A percentile compares a stretch with the other conserved stretches of the same genome.
These are phyloP conservation scores for Sesia bembeciformis DNA, from an alignment of 2,888 invertebrate genomes.

Conservation along the genomic window DNA sequence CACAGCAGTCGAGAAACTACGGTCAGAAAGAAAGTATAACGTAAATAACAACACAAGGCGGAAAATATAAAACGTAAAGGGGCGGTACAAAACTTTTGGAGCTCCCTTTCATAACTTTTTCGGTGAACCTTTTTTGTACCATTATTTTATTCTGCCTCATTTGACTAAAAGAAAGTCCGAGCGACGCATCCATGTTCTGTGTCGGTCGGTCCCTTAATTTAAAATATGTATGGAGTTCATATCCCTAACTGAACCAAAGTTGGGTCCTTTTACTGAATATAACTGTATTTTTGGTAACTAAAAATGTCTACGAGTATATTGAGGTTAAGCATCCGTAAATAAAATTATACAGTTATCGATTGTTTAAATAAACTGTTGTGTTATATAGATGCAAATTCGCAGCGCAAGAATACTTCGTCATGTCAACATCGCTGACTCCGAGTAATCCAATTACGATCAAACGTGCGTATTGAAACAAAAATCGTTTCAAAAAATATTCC, in stretches of 20 bases:
- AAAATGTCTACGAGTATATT: no score
- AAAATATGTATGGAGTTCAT: constrained; percentile 58
- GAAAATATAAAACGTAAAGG: constrained; percentile 57
- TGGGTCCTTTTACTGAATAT: no score
- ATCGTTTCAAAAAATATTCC: no score
- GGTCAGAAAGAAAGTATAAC: constrained; percentile 57
- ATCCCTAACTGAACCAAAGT: constrained; percentile 22
- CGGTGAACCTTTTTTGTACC: constrained; percentile 58
- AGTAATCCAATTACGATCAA: no score
- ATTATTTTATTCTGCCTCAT: constrained; percentile 69
- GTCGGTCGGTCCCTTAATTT: constrained; percentile 52
- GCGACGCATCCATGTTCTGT: constrained; percentile 46
- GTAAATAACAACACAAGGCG: constrained; percentile 55
- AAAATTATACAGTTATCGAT: no score
- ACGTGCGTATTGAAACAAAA: no score
- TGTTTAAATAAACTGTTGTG: no score
- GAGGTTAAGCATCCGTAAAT: no score
- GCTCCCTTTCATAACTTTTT: constrained; percentile 64
- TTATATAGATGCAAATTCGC: no score
- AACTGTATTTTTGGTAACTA: no score
- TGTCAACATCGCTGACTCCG: no score
- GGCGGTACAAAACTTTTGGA: constrained; percentile 56
- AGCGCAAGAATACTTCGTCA: no score
- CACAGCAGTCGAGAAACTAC: constrained; percentile 42
- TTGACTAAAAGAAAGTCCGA: constrained; percentile 67